Evolutionary conservation across 2,113 vertebrate genomes (phyloP).

Genomic region (Coptodon bakossiorum): DNA sequence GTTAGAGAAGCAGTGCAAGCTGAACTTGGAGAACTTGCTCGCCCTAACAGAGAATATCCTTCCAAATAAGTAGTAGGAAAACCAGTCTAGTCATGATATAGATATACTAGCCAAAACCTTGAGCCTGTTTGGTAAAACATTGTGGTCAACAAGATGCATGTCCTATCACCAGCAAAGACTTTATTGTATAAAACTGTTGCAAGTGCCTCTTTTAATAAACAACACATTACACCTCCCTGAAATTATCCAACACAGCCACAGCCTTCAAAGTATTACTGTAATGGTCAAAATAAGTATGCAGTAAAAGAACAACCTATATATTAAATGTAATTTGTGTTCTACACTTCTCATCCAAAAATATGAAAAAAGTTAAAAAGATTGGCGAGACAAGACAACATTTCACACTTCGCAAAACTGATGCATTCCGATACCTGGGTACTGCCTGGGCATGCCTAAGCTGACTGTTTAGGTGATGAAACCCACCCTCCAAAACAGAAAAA

Average conservation of each 20-base stretch:
- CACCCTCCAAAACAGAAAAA: background rate
- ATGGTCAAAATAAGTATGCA: background rate
- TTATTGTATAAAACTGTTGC: background rate
- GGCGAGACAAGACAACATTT: background rate
- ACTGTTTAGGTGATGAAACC: constrained; percentile 36
- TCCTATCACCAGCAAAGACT: background rate
- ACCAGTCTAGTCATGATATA: background rate
- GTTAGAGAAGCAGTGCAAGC: background rate
- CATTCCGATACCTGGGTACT: constrained; percentile 60
- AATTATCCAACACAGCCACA: background rate
- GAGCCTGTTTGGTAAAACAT: no score
- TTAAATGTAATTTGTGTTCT: background rate
- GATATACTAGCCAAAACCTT: background rate
- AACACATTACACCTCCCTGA: background rate
- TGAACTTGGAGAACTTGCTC: background rate
- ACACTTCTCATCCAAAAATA: background rate
- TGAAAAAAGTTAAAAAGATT: background rate
- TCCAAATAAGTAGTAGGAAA: background rate
- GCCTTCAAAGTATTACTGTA: background rate
- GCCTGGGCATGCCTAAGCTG: constrained; percentile 59
- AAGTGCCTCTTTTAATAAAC: background rate
- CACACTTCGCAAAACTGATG: constrained; percentile 7
- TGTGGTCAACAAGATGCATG: background rate
- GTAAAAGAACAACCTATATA: background rate
- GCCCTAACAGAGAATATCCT: background rate